Conservation (phyloP, 2,797 vertebrate genomes). For the Sebastes iracundus region DNA sequence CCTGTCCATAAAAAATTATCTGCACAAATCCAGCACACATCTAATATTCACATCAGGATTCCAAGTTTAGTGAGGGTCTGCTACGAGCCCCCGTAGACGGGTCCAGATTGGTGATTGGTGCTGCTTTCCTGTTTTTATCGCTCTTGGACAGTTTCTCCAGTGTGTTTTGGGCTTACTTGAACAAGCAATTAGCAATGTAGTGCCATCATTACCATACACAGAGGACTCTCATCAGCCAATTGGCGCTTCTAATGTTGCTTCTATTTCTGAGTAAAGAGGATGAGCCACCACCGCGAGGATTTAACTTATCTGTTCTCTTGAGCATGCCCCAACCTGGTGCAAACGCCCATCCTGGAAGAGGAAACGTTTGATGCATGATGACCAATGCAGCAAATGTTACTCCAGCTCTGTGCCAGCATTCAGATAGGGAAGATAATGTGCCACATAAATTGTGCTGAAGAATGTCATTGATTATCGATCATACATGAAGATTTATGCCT, state of each 20-base stretch:
- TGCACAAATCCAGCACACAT: neutral
- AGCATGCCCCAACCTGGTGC: slow-evolving; percentile 48
- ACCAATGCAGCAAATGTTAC: slow-evolving; percentile 31
- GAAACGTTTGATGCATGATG: slow-evolving; percentile 35
- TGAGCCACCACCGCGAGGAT: slow-evolving; percentile 46
- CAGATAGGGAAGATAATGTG: slow-evolving; percentile 10
- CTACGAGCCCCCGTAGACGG: slow-evolving; percentile 2
- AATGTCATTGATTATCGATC: slow-evolving; percentile 57
- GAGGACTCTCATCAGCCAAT: slow-evolving; percentile 63
- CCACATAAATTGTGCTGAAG: slow-evolving; percentile 42
- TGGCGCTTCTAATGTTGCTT: slow-evolving; percentile 61
- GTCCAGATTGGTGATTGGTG: slow-evolving; percentile 50
- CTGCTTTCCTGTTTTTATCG: slow-evolving; percentile 45
- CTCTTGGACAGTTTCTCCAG: slow-evolving; percentile 60
- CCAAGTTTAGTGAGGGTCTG: slow-evolving; percentile 4
- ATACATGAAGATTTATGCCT: slow-evolving; percentile 18
- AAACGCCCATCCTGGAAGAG: slow-evolving; percentile 12
- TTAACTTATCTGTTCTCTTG: slow-evolving; percentile 57
- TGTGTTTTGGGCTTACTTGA: slow-evolving; percentile 70
- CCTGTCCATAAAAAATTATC: neutral
- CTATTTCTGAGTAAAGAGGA: slow-evolving; percentile 61
- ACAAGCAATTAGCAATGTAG: slow-evolving; percentile 71
- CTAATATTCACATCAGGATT: slow-evolving; percentile 37
- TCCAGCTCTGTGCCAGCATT: slow-evolving; percentile 10
- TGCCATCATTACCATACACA: slow-evolving; percentile 65